These are phyloP conservation scores for Tricholauxania praeusta DNA, from an alignment of 2,888 invertebrate genomes.

Conservation along the genomic window DNA sequence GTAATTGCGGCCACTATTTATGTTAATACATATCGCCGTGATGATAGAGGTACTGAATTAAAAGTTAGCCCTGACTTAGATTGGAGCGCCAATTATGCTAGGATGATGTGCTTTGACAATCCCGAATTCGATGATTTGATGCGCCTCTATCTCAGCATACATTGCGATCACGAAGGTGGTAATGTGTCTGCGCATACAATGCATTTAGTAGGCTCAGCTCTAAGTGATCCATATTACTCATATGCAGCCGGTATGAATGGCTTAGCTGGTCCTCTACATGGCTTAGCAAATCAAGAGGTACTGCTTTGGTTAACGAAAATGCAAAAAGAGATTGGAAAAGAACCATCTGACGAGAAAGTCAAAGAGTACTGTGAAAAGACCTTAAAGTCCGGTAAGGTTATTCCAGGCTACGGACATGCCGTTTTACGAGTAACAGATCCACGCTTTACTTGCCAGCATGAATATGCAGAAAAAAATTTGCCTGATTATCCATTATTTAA, in stretches of 20 bases:
- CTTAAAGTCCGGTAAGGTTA: slow-evolving; percentile 66
- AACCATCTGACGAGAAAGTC: slow-evolving; percentile 85
- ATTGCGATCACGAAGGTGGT: slow-evolving; percentile 85
- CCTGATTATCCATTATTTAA: slow-evolving; percentile 81
- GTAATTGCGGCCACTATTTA: slow-evolving; percentile 77
- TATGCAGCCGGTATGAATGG: slow-evolving; percentile 86
- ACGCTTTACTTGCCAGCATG: slow-evolving; percentile 79
- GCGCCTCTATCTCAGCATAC: slow-evolving; percentile 83
- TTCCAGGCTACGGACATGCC: slow-evolving; percentile 89
- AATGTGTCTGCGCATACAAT: slow-evolving; percentile 87
- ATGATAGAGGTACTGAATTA: slow-evolving; percentile 11
- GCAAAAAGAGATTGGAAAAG: slow-evolving; percentile 80
- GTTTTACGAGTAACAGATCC: slow-evolving; percentile 85
- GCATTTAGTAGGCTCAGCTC: slow-evolving; percentile 84
- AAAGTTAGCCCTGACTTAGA: slow-evolving; percentile 34
- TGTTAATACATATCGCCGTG: slow-evolving; percentile 68
- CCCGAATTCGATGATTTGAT: slow-evolving; percentile 66
- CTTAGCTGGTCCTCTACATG: slow-evolving; percentile 86
- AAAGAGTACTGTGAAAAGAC: slow-evolving; percentile 86
- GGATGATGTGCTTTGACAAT: slow-evolving; percentile 67
- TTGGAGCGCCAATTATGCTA: slow-evolving; percentile 73
- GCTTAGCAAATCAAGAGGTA: slow-evolving; percentile 89
- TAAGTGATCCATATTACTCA: slow-evolving; percentile 84
- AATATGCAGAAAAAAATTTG: slow-evolving; percentile 83
- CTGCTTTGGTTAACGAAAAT: slow-evolving; percentile 91